Percentiles rank a stretch among this genome's conserved stretches.
Evolutionary conservation across 2,888 invertebrate species (phyloP).

Genomic region (Acrobasis repandana): DNA sequence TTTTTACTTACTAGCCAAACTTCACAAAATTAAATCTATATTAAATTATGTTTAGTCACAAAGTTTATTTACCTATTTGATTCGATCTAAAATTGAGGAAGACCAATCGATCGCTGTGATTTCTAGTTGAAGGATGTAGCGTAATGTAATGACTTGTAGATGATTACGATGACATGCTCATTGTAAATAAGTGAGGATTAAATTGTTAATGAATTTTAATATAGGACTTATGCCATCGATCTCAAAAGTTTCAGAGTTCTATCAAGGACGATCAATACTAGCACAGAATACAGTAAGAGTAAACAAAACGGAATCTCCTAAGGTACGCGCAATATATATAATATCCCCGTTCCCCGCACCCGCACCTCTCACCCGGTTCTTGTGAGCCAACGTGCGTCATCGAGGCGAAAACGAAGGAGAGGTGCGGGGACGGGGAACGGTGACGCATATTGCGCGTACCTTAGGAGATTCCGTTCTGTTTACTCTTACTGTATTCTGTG

Average conservation of each 20-base stretch:
- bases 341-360: no score
- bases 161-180: neutral
- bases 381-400: no score
- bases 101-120: constrained; percentile 12
- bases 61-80: neutral
- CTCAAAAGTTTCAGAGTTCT: neutral
- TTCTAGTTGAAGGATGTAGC: constrained; percentile 4
- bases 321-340: no score
- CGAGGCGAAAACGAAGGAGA: no score
- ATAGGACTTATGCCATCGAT: neutral
- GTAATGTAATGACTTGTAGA: neutral
- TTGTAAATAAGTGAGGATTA: neutral
- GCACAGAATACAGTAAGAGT: no score
- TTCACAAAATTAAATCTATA: neutral
- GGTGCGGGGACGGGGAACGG: no score
- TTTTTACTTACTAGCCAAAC: neutral
- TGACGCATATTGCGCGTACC: no score
- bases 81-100: neutral
- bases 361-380: no score
- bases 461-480: no score
- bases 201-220: neutral
- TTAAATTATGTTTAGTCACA: neutral
- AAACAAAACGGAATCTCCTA: no score
- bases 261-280: no score
- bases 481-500: no score